Percentiles rank a stretch among this genome's conserved stretches.
Evolutionary conservation across 2,888 invertebrate genomes (phyloP).

Genomic region (Acrobeloides nanus): DNA sequence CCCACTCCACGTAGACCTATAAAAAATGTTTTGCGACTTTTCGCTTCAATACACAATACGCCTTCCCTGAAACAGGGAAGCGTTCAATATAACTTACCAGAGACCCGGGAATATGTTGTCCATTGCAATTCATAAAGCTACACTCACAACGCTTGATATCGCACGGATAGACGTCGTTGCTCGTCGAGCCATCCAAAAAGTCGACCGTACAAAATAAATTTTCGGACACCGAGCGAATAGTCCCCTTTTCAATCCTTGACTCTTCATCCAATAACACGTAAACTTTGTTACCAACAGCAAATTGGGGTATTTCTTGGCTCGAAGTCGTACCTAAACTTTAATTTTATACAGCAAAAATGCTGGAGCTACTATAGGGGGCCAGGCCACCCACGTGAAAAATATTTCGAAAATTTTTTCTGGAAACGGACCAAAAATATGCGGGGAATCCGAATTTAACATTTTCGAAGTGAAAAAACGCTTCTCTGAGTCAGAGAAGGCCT

Average conservation of each 20-base stretch:
- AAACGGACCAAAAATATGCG: too few relatives aligned
- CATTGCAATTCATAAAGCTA: constrained; percentile 18
- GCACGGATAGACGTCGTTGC: constrained; percentile 14
- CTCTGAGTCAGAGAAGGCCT: too few relatives aligned
- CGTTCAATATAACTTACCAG: constrained; percentile 13
- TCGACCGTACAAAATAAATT: constrained; percentile 55
- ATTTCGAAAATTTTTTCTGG: too few relatives aligned
- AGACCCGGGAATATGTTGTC: constrained; percentile 23
- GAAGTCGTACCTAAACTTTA: too few relatives aligned
- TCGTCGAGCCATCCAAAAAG: constrained; percentile 24
- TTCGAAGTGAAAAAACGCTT: too few relatives aligned
- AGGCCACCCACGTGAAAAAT: too few relatives aligned
- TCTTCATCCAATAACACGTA: not conserved
- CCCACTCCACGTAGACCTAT: constrained; percentile 34
- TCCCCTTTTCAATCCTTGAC: constrained; percentile 1
- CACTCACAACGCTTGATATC: constrained; percentile 28
- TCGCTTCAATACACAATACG: not conserved
- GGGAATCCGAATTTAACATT: too few relatives aligned
- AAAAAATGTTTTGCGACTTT: constrained; percentile 1
- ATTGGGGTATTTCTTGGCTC: not conserved
- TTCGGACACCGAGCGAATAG: not conserved
- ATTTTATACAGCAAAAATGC: too few relatives aligned
- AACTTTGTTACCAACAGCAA: constrained; percentile 9
- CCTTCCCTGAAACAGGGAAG: not conserved
- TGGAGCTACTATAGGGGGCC: too few relatives aligned